These are phyloP conservation scores for Siderastrea siderea DNA, from an alignment of 92 coral and sea anemone genomes.

Conservation along the genomic window DNA sequence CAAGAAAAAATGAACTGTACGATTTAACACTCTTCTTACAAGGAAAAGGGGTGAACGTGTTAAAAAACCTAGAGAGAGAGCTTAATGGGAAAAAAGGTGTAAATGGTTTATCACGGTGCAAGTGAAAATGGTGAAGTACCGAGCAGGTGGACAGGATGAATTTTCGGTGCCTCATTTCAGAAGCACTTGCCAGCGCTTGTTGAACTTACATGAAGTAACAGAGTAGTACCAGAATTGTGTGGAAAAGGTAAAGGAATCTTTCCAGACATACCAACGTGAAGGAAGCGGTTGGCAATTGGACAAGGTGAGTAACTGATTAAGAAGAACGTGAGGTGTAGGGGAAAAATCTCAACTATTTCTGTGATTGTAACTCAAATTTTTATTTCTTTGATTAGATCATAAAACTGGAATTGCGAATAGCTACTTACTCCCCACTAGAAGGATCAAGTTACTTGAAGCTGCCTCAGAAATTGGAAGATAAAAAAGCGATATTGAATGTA, in stretches of 20 bases:
- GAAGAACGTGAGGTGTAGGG: no score
- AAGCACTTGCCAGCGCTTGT: conserved; percentile 14
- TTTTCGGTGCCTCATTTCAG: conserved; percentile 58
- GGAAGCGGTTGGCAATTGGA: conserved; percentile 51
- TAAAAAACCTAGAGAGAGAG: not conserved
- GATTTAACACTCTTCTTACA: not conserved
- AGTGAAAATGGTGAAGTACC: not conserved
- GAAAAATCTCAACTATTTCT: no score
- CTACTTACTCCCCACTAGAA: conserved; percentile 57
- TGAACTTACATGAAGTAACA: conserved; percentile 17
- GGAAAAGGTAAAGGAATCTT: conserved; percentile 31
- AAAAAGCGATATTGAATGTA: conserved; percentile 69
- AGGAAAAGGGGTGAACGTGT: not conserved
- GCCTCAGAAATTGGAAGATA: conserved; percentile 49
- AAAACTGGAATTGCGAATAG: conserved; percentile 39
- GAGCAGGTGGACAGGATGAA: conserved; percentile 31
- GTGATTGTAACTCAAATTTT: not conserved
- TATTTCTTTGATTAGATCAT: conserved; percentile 23
- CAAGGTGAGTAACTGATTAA: conserved; percentile 4
- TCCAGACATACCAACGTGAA: conserved; percentile 31
- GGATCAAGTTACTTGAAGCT: conserved; percentile 59
- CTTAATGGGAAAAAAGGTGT: not conserved
- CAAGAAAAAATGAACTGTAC: not conserved
- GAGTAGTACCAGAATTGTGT: conserved; percentile 1
- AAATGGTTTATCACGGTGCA: not conserved